These are phyloP conservation scores for Zaprionus inermis DNA, from an alignment of 1,140 invertebrate genomes.

Conservation along the genomic window DNA sequence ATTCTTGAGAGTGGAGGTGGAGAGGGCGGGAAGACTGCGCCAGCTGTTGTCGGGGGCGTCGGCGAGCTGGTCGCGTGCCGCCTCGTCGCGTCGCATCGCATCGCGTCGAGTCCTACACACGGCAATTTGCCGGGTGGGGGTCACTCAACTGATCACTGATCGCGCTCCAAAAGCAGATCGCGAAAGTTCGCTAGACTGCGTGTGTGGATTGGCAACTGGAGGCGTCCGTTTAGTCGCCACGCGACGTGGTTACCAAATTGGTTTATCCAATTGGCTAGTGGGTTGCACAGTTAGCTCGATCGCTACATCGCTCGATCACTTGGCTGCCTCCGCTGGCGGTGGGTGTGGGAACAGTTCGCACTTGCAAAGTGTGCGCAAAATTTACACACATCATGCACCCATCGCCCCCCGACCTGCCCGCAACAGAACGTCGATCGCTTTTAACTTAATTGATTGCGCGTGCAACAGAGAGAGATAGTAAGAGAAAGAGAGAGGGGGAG, in stretches of 20 bases:
- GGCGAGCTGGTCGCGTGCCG: constrained; percentile 66
- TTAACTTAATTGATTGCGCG: constrained; percentile 80
- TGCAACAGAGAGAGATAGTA: constrained; percentile 42
- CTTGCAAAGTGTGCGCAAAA: constrained; percentile 71
- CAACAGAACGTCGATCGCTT: constrained; percentile 54
- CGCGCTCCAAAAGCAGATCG: constrained; percentile 71
- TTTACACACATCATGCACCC: constrained; percentile 51
- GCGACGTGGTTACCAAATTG: constrained; percentile 50
- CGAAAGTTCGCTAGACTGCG: constrained; percentile 19
- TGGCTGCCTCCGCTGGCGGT: constrained; percentile 37
- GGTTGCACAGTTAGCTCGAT: constrained; percentile 52
- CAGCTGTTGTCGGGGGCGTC: constrained; percentile 22
- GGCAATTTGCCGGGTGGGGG: constrained; percentile 36
- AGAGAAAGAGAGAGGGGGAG: not conserved
- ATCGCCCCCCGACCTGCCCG: constrained; percentile 5
- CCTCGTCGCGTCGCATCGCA: constrained; percentile 3
- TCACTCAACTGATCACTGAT: constrained; percentile 57
- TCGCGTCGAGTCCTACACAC: constrained; percentile 64
- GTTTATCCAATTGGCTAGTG: constrained; percentile 49
- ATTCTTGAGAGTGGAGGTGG: constrained; percentile 29
- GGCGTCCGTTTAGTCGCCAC: constrained; percentile 58
- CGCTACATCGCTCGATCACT: constrained; percentile 43
- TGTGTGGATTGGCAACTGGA: constrained; percentile 36
- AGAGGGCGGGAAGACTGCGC: not conserved
- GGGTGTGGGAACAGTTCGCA: constrained; percentile 70